phyloP scores from a whole-genome alignment of 2,888 invertebrate genomes.

The Agrochola macilenta region DNA sequence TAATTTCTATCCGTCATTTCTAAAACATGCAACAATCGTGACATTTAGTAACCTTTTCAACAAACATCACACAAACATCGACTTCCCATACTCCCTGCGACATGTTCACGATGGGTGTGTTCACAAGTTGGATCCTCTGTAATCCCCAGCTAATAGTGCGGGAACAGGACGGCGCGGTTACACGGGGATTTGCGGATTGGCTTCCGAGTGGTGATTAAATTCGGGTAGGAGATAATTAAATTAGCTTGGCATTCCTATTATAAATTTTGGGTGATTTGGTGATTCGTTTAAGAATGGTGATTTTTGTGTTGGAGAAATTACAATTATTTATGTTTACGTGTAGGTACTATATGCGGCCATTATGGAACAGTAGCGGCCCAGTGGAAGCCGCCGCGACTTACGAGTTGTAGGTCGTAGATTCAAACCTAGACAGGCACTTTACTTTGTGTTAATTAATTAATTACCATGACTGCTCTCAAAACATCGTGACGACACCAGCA shows the following conservation, averaged over 20 bases:
- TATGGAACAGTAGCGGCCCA: not conserved
- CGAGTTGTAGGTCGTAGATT: no score
- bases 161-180: slow-evolving; percentile 14
- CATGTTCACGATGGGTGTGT: slow-evolving; percentile 23
- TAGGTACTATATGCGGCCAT: not conserved
- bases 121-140: slow-evolving; percentile 46
- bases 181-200: slow-evolving; percentile 29
- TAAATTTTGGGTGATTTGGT: not conserved
- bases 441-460: not conserved
- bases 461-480: not conserved
- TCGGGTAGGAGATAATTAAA: not conserved
- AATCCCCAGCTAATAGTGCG: slow-evolving; percentile 49
- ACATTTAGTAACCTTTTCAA: not conserved
- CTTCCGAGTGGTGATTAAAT: slow-evolving; percentile 32
- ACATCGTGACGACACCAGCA: not conserved
- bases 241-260: not conserved
- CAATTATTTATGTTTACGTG: not conserved
- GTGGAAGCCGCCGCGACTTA: accelerated
- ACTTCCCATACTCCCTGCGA: not conserved
- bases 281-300: not conserved
- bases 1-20: not conserved
- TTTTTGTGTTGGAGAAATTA: not conserved
- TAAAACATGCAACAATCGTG: not conserved
- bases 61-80: not conserved
- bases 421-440: not conserved